phyloP scores from a whole-genome alignment of 1,140 invertebrate species.

The Formica exsecta region DNA sequence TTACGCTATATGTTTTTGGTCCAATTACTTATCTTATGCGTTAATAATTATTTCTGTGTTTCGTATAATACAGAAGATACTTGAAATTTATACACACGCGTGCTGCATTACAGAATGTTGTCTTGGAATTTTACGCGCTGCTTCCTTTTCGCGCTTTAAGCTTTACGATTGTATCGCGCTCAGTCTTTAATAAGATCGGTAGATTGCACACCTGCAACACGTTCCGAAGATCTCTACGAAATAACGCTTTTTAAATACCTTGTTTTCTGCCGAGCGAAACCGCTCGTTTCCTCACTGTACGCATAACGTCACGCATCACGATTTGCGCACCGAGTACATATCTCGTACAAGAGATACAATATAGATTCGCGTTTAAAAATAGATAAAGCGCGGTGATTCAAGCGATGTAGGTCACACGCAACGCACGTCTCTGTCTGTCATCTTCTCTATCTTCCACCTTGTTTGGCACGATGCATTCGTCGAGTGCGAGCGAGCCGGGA shows the following conservation, averaged over 20 bases:
- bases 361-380: constrained; percentile 57
- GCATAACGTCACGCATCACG: constrained; percentile 47
- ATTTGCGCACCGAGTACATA: constrained; percentile 14
- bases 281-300: constrained; percentile 41
- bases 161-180: constrained; percentile 46
- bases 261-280: constrained; percentile 57
- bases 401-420: constrained; percentile 60
- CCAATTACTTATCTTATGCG: constrained; percentile 6
- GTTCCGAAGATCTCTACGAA: constrained; percentile 33
- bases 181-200: constrained; percentile 55
- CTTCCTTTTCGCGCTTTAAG: constrained; percentile 35
- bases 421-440: constrained; percentile 42
- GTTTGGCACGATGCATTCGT: constrained; percentile 25
- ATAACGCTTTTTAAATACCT: constrained; percentile 58
- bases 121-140: constrained; percentile 44
- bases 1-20: not conserved
- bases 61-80: constrained; percentile 35
- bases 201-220: constrained; percentile 47
- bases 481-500: constrained; percentile 34
- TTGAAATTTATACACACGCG: constrained; percentile 30
- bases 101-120: constrained; percentile 26
- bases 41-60: constrained; percentile 28
- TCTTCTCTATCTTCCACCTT: constrained; percentile 26
- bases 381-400: constrained; percentile 62
- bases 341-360: constrained; percentile 30